Evolutionary conservation across 2,797 vertebrate genomes (phyloP), one percentile per base, ranked within the genome.

Genomic region (Mus minutoides): DNA sequence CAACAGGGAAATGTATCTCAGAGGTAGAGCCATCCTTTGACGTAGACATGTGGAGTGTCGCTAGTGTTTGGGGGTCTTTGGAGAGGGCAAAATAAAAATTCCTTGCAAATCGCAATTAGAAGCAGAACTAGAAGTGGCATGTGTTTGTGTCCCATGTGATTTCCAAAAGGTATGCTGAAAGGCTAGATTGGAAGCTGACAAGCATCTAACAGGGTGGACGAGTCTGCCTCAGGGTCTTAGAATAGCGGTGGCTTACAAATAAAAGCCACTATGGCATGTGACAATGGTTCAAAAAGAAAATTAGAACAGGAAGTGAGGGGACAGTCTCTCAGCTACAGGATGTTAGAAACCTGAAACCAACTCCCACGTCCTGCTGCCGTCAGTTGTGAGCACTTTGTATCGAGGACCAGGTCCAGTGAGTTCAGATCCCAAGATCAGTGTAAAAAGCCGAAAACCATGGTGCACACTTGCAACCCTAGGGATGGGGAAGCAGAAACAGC

Each of bases 51-150:
- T 5, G 29, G 34, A 12, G 14, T 37, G 17, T 75, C 43, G 31
- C 64, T 31, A 58, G 19, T 19, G n/a, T 46, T 69, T 40, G 60
- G 49, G 86, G 7, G 37, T 34, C 21, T 14, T 37, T 4, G 7
- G 83, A 29, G 6, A 7, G 12, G 29, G 6, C 19, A 2, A 58
- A 73, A 52, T 92, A 67, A 92, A 96, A 60, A 37, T 78, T 56
- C 49, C 69, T 91, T 95, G 46, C 49, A 83, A 94, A 96, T 76
- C 31, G 75, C 14, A 78, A 78, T 54, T 90, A 95, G 62, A 84
- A 92, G n/a, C 78, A 94, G n/a, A 75, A 24, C 54, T 49, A 34
- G 46, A 91, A 67, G 58, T 58, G 8, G 76, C 58, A 76, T 24
- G 29, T 84, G 93, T 64, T 34, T 83, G 87, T 56, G 26, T 76